Conservation (phyloP, 2,797 vertebrate genomes). For the Parauchenoglanis ngamensis region DNA sequence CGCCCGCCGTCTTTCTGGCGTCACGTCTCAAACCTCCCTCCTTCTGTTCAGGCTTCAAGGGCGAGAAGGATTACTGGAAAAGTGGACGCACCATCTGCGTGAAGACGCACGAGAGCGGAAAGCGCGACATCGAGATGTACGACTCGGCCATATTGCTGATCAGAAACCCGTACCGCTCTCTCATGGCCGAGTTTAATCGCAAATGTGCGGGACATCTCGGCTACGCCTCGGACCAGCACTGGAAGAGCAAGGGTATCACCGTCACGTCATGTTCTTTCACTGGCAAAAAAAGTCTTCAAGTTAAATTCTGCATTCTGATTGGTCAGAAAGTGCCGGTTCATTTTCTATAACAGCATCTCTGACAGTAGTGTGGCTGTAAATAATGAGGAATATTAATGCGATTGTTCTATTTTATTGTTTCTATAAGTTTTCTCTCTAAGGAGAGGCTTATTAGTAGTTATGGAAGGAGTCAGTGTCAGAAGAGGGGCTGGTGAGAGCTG, state of each 20-base stretch:
- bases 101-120: constrained; percentile 95
- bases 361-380: background rate
- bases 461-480: background rate
- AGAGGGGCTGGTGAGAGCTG: background rate
- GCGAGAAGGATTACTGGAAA: constrained; percentile 98
- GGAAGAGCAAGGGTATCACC: constrained; percentile 89
- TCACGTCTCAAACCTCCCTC: constrained; percentile 20
- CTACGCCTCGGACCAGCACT: constrained; percentile 88
- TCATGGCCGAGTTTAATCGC: constrained; percentile 95
- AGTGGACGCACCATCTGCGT: constrained; percentile 93
- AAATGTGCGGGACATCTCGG: constrained; percentile 96
- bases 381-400: background rate
- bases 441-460: background rate
- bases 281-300: background rate
- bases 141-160: constrained; percentile 92
- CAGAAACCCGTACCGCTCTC: constrained; percentile 90
- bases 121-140: constrained; percentile 92
- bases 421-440: background rate
- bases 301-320: background rate
- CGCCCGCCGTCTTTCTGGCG: constrained; percentile 34
- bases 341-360: background rate
- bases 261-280: background rate
- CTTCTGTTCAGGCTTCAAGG: constrained; percentile 87
- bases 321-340: background rate
- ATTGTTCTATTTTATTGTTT: background rate